Conservation (phyloP, 1,140 invertebrate species). For the Neotoxoptera formosana region DNA sequence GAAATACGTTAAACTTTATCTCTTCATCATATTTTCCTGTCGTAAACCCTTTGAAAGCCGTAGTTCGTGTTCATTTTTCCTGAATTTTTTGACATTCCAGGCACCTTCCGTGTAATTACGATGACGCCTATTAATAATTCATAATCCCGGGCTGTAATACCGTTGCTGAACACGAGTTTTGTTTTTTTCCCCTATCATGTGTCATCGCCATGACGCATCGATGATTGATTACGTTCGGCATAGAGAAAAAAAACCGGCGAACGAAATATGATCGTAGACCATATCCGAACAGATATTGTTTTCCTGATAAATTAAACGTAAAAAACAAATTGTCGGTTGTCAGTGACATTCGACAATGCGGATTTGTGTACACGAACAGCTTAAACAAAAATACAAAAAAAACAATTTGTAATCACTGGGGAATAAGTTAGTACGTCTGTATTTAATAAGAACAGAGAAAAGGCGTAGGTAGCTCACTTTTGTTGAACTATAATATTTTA, state of each 20-base stretch:
- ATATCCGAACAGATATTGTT: conserved; percentile 16
- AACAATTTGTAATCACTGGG: neutral
- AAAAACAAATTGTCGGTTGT: conserved; percentile 50
- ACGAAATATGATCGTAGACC: conserved; percentile 12
- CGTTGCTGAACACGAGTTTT: conserved; percentile 45
- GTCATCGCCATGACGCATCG: conserved; percentile 39
- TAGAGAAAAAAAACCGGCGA: neutral
- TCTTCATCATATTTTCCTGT: conserved; percentile 39
- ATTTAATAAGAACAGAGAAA: neutral
- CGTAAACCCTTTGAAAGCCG: conserved; percentile 18
- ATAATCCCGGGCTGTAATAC: conserved; percentile 34
- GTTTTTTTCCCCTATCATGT: conserved; percentile 44
- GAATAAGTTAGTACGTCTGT: neutral
- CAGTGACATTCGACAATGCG: conserved; percentile 28
- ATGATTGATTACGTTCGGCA: conserved; percentile 46
- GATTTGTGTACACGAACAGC: neutral
- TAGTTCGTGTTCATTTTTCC: conserved; percentile 52
- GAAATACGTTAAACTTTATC: conserved; percentile 39
- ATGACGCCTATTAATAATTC: conserved; percentile 52
- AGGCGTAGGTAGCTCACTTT: neutral
- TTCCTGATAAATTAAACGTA: conserved; percentile 49
- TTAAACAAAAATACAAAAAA: neutral
- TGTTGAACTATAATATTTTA: neutral
- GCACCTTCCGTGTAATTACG: conserved; percentile 41
- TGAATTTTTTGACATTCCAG: conserved; percentile 48